These are phyloP conservation scores for Bombus pascuorum DNA, from an alignment of 1,140 invertebrate species.

Conservation along the genomic window DNA sequence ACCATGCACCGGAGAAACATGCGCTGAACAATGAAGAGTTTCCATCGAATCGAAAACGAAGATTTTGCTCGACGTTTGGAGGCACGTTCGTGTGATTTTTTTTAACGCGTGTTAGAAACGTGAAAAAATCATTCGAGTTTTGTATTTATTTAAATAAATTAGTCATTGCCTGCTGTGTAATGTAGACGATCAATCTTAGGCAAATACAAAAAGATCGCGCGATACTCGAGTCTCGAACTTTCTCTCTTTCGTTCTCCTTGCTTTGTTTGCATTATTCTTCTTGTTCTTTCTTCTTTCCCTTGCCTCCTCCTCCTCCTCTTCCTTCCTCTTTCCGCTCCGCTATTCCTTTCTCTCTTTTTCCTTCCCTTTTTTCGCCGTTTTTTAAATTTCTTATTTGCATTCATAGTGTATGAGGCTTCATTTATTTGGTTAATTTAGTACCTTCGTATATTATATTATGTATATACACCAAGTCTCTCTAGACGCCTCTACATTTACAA, in stretches of 20 bases:
- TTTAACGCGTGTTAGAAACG: conserved; percentile 65
- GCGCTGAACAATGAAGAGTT: background rate
- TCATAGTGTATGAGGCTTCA: conserved; percentile 66
- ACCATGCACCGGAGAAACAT: conserved; percentile 44
- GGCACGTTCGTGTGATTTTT: background rate
- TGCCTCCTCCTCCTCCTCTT: background rate
- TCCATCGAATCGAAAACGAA: background rate
- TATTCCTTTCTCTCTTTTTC: background rate
- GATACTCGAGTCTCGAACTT: conserved; percentile 66
- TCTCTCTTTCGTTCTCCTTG: conserved; percentile 24
- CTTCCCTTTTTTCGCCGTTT: background rate
- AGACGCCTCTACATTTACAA: conserved; percentile 62
- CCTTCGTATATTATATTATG: conserved; percentile 77
- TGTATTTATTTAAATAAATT: conserved; percentile 76
- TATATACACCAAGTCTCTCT: conserved; percentile 75
- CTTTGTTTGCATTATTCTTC: background rate
- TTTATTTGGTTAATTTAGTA: conserved; percentile 75
- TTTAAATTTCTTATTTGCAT: conserved; percentile 13
- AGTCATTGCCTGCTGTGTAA: conserved; percentile 73
- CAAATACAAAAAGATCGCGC: conserved; percentile 73
- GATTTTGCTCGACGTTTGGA: background rate
- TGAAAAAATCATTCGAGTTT: conserved; percentile 76
- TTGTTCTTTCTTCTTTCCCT: background rate
- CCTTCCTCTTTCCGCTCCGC: background rate
- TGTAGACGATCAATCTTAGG: conserved; percentile 75